Evolutionary conservation across 2,113 vertebrate species (phyloP).

Genomic region (Quiscalus mexicanus): DNA sequence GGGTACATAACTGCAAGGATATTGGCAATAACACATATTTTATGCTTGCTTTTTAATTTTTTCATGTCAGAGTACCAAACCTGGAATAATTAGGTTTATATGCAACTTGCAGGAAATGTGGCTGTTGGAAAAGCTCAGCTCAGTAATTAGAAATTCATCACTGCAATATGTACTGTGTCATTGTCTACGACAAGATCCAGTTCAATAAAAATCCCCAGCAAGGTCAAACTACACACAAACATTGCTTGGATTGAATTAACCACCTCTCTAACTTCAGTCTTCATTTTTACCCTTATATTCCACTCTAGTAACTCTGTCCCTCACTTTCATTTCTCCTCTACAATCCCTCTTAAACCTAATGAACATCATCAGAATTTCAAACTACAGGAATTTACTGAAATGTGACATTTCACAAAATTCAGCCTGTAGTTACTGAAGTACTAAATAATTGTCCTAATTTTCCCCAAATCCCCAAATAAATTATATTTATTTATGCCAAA

Average conservation of each 20-base stretch:
- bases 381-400: background rate
- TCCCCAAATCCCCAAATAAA: background rate
- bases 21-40: background rate
- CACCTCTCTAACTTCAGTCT: background rate
- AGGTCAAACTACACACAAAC: background rate
- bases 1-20: background rate
- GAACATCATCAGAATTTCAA: background rate
- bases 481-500: background rate
- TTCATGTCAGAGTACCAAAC: background rate
- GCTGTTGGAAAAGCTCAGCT: background rate
- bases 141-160: background rate
- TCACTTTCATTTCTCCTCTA: background rate
- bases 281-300: background rate
- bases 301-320: background rate
- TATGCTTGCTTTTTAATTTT: background rate
- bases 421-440: background rate
- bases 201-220: background rate
- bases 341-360: background rate
- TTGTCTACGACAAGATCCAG: background rate
- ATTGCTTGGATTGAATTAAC: background rate
- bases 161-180: accelerated
- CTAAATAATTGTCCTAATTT: background rate
- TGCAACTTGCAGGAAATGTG: background rate
- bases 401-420: background rate
- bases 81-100: background rate